Base-by-base conservation (phyloP, 2,888 invertebrate genomes). In the Metopia argyrocephala region DNA sequence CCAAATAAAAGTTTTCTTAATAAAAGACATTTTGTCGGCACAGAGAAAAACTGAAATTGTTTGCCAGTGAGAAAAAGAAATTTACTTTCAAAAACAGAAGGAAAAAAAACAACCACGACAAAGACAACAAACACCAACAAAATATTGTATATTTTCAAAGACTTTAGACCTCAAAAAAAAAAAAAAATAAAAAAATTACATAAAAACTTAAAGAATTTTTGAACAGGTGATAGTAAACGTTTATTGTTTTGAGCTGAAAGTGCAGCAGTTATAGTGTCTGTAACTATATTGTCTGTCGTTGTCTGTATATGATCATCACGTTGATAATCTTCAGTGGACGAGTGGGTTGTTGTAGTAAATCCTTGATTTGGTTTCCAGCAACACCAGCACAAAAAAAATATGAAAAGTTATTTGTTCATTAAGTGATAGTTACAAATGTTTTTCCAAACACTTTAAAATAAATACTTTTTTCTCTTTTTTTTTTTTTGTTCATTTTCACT, bases 371-470 rank as follows among this genome's bases (percentile, higher is more conserved):
- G 23, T 21, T 75, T 61, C 38, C 18, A 52, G 61, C 18, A 31
- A 74, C 6, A 62, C 9, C 70, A 74, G 78, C 45, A 48, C 52
- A 38, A 48, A 68, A 31, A 25, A 59, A 73, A 75, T 81, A 81
- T 81, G 74, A 78, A 78, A 78, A 28, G 61, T 57, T 81, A 81
- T 81, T 81, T 81, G 81, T 81, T 65, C 38, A 65, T 66, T 78
- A 73, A 61, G 81, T 78, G 81, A 70, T 70, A 45, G 61, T 78
- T 74, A 81, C 81, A 81, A 81, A 81, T 81, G 78, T 78, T 75
- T 78, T 61, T 62, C 28, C 78, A 78, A 75, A 81, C 81, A 81
- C 81, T 70, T 81, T 45, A 45, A 64, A 66, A 74, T 38, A 18
- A 15, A 23, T 9, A 28, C 0, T 50, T 66, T 23, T 20, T 18